phyloP scores from a whole-genome alignment of 2,888 invertebrate species.

The Drosophila formosana region DNA sequence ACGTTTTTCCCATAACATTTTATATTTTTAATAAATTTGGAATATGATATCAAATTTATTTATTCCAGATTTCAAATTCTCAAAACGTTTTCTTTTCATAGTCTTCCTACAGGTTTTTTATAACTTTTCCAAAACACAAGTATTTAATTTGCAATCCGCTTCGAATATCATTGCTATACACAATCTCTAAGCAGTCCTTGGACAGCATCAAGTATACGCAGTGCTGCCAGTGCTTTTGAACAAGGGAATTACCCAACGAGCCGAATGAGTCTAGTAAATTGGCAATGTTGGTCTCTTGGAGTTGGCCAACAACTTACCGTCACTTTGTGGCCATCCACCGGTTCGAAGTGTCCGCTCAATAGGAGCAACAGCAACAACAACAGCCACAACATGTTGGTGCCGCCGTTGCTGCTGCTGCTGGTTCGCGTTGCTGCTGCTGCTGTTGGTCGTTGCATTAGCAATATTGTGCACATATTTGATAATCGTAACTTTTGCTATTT shows the following conservation, averaged over 20 bases:
- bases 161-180: not conserved
- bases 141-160: not conserved
- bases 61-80: not conserved
- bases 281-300: constrained; percentile 24
- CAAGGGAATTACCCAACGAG: constrained; percentile 21
- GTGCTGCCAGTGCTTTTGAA: constrained; percentile 1
- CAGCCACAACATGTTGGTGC: constrained; percentile 45
- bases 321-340: constrained; percentile 74
- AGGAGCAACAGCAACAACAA: constrained; percentile 50
- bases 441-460: constrained; percentile 49
- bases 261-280: constrained; percentile 16
- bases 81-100: not conserved
- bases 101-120: no score
- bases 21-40: no score
- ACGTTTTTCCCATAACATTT: no score
- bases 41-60: no score
- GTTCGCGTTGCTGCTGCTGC: constrained; percentile 6
- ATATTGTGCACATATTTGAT: constrained; percentile 54
- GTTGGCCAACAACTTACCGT: constrained; percentile 70
- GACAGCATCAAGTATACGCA: constrained; percentile 35
- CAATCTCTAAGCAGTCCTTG: constrained; percentile 15
- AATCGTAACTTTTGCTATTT: constrained; percentile 48
- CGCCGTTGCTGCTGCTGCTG: constrained; percentile 11
- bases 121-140: not conserved
- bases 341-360: constrained; percentile 51